These are phyloP conservation scores for Cylloceria caligata DNA, from an alignment of 2,888 invertebrate genomes.

Conservation along the genomic window DNA sequence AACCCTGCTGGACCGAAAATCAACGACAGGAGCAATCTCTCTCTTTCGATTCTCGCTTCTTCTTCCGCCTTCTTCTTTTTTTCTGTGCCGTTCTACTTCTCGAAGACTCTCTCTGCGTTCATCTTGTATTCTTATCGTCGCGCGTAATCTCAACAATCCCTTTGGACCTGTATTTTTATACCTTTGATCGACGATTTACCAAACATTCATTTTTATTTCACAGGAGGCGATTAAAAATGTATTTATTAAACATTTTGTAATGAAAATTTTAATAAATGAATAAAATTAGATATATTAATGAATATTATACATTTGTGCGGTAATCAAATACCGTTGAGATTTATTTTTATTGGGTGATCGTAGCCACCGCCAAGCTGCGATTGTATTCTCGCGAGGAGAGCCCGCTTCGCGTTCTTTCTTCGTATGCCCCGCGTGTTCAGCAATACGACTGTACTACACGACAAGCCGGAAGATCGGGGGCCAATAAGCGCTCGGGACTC, in stretches of 20 bases:
- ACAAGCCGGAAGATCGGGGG: conserved; percentile 64
- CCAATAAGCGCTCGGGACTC: conserved; percentile 66
- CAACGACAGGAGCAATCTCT: conserved; percentile 62
- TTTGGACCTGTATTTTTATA: neutral
- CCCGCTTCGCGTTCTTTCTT: conserved; percentile 27
- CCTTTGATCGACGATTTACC: neutral
- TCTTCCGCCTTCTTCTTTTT: conserved; percentile 48
- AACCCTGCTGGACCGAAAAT: conserved; percentile 47
- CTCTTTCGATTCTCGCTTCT: conserved; percentile 42
- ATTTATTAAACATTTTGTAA: neutral
- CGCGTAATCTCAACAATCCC: neutral
- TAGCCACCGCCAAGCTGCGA: conserved; percentile 26
- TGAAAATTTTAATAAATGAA: neutral
- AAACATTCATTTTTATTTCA: neutral
- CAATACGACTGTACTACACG: conserved; percentile 35
- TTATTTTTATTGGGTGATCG: neutral
- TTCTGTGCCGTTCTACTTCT: conserved; percentile 23
- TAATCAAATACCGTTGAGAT: neutral
- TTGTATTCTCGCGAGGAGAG: conserved; percentile 41
- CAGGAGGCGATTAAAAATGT: neutral
- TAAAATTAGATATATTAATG: neutral
- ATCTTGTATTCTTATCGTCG: neutral
- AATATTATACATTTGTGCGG: neutral
- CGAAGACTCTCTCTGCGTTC: neutral
- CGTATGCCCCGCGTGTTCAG: conserved; percentile 37